These are phyloP conservation scores for Solea senegalensis DNA, from an alignment of 2,113 vertebrate genomes.

Conservation along the genomic window DNA sequence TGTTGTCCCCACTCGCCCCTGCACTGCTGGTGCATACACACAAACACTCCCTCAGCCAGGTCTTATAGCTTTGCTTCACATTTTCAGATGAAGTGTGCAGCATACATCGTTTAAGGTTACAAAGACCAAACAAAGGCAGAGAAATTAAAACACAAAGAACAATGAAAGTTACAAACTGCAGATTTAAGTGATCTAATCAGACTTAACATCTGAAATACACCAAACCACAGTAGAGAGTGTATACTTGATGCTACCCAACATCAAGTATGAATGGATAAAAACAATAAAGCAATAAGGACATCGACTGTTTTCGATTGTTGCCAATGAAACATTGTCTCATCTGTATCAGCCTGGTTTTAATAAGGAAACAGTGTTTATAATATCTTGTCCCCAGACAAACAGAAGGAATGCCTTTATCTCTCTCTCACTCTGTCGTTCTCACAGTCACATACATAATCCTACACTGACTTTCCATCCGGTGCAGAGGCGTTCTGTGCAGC, in stretches of 20 bases:
- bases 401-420: slow-evolving; percentile 26
- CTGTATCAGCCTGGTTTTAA: slow-evolving; percentile 20
- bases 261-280: slow-evolving; percentile 17
- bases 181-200: slow-evolving; percentile 12
- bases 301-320: neutral
- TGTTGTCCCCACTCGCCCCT: no score
- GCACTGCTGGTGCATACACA: no score
- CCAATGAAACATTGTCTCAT: slow-evolving; percentile 33
- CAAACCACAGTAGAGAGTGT: slow-evolving; percentile 22
- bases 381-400: slow-evolving; percentile 30
- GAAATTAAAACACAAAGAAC: no score
- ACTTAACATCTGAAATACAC: slow-evolving; percentile 26
- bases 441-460: slow-evolving; percentile 42
- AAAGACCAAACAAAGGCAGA: no score
- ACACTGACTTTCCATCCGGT: slow-evolving; percentile 59
- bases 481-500: slow-evolving; percentile 36
- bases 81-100: no score
- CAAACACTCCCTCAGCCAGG: no score
- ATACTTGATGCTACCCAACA: neutral
- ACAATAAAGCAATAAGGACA: neutral
- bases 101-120: no score
- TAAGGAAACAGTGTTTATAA: slow-evolving; percentile 25
- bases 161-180: no score
- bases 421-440: slow-evolving; percentile 12
- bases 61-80: no score